A percentile compares a stretch with the other conserved stretches of the same genome.
phyloP scores from a whole-genome alignment of 2,888 invertebrate species.

The Diplolepis rosae region DNA sequence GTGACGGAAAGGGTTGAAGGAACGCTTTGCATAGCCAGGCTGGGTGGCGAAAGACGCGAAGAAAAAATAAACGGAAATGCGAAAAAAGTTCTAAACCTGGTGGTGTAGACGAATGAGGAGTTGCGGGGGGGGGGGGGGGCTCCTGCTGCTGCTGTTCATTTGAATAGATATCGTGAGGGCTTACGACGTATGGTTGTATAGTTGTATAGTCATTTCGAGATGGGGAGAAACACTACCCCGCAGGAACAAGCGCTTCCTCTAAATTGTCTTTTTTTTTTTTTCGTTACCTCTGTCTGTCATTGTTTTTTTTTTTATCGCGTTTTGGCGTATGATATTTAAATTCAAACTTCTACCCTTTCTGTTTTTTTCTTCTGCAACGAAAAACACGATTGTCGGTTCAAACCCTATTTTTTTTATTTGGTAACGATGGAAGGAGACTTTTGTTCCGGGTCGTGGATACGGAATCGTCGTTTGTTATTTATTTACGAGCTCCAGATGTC shows the following conservation, averaged over 20 bases:
- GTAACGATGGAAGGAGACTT: not conserved
- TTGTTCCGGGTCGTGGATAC: not conserved
- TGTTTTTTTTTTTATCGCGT: conserved; percentile 32
- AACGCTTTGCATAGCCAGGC: conserved; percentile 64
- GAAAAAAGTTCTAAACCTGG: conserved; percentile 49
- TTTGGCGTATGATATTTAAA: conserved; percentile 24
- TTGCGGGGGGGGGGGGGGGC: conserved; percentile 38
- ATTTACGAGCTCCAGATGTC: conserved; percentile 48
- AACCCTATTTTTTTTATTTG: conserved; percentile 11
- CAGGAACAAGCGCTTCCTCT: conserved; percentile 49
- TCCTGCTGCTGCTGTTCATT: conserved; percentile 67
- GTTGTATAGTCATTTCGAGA: conserved; percentile 34
- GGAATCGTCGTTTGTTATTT: conserved; percentile 37
- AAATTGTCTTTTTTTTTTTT: conserved; percentile 48
- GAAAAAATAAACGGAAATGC: conserved; percentile 69
- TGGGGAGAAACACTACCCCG: conserved; percentile 48
- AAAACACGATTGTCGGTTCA: conserved; percentile 35
- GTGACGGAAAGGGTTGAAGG: conserved; percentile 64
- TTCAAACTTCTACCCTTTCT: conserved; percentile 17
- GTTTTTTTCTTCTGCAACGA: conserved; percentile 35
- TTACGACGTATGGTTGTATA: conserved; percentile 13
- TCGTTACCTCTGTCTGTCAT: not conserved
- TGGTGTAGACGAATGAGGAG: not conserved
- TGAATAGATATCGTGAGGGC: conserved; percentile 62
- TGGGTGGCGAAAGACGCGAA: conserved; percentile 50